Evolutionary conservation across 2,113 vertebrate species (phyloP).

Genomic region (Galemys pyrenaicus): DNA sequence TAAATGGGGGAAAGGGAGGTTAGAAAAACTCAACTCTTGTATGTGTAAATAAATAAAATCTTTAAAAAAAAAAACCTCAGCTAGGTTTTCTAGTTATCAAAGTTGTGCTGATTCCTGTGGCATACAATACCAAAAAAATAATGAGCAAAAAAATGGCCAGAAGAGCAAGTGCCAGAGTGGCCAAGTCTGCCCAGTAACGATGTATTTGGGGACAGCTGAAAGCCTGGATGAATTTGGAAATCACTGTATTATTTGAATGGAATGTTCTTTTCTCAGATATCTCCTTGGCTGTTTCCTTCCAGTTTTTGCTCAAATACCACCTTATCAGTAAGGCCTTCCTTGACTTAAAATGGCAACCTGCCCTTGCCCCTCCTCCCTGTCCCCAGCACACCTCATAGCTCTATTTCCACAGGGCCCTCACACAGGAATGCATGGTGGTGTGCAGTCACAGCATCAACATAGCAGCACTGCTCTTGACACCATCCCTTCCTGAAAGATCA

Average conservation of each 20-base stretch:
- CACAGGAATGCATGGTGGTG: rapidly evolving
- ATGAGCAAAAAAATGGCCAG: neutral
- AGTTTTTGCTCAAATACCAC: slow-evolving; percentile 41
- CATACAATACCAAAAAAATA: neutral
- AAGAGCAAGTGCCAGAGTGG: neutral
- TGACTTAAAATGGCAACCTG: slow-evolving; percentile 46
- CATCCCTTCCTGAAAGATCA: neutral
- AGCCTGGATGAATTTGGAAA: neutral
- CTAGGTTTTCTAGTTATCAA: neutral
- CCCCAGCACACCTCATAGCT: neutral
- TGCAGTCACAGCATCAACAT: neutral
- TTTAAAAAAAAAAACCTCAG: neutral
- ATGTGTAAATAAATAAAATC: too few relatives aligned
- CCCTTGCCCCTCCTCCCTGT: neutral
- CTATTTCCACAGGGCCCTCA: neutral
- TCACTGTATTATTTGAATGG: neutral
- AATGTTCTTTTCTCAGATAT: slow-evolving; percentile 41
- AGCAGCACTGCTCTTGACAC: neutral
- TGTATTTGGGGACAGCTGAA: neutral
- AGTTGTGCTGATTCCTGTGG: neutral
- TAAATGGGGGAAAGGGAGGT: neutral
- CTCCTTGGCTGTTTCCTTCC: neutral
- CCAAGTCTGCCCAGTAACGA: neutral
- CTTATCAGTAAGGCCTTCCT: slow-evolving; percentile 1
- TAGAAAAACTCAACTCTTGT: too few relatives aligned